phyloP scores from a whole-genome alignment of 2,113 vertebrate genomes.

The Laticauda colubrina region DNA sequence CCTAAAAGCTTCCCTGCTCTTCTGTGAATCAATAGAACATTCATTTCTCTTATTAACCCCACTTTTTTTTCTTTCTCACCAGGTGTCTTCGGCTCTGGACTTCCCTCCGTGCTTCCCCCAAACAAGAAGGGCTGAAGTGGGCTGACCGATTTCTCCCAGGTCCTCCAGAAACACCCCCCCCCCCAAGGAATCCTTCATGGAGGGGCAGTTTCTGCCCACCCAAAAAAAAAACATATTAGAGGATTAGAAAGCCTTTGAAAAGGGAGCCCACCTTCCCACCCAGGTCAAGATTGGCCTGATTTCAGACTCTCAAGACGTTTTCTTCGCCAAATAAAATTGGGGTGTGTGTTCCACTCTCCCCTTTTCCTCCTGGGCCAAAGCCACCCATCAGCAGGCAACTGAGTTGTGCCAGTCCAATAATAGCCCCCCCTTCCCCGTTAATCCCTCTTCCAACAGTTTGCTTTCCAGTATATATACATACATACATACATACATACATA shows the following conservation, averaged over 20 bases:
- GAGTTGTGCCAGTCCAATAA: background rate
- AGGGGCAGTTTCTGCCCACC: background rate
- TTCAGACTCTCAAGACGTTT: background rate
- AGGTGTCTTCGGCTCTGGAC: no score
- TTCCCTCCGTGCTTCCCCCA: background rate
- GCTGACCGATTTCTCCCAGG: background rate
- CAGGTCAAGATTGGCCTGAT: background rate
- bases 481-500: no score
- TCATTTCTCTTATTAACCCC: no score
- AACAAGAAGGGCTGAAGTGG: background rate
- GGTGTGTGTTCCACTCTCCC: no score
- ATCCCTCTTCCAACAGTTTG: background rate
- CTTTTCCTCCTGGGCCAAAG: no score
- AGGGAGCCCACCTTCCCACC: accelerated
- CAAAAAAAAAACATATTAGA: background rate
- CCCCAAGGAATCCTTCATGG: background rate
- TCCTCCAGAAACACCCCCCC: background rate
- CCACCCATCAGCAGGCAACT: background rate
- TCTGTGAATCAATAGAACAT: no score
- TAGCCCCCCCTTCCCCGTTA: background rate
- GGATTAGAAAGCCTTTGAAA: background rate
- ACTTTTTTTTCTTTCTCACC: background rate
- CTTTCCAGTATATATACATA: background rate
- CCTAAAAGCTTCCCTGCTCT: background rate
- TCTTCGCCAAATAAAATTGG: background rate